phyloP scores from a whole-genome alignment of 2,888 invertebrate genomes.

The Agapostemon virescens region DNA sequence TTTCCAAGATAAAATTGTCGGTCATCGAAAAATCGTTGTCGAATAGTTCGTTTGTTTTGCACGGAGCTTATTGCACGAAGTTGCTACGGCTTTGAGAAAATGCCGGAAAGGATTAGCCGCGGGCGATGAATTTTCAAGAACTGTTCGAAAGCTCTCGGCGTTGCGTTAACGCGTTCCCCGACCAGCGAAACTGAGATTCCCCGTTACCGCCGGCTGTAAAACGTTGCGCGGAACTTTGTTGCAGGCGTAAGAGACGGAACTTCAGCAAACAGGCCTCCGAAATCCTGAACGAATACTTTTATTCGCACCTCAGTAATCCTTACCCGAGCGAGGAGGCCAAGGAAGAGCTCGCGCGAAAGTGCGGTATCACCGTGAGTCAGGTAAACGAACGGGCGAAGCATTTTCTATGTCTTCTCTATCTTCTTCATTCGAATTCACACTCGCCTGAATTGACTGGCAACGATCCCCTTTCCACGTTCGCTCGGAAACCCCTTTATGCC shows the following conservation, averaged over 20 bases:
- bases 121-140: neutral
- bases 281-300: slow-evolving; percentile 99
- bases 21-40: too few species aligned
- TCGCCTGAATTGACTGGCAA: slow-evolving; percentile 16
- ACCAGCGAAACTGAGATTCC: neutral
- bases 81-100: neutral
- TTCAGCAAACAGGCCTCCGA: slow-evolving; percentile 99
- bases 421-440: slow-evolving; percentile 1
- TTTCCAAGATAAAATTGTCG: too few species aligned
- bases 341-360: slow-evolving; percentile 99
- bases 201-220: neutral
- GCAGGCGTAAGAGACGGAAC: slow-evolving; percentile 94
- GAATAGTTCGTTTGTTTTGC: neutral
- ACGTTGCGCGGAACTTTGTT: slow-evolving; percentile 40
- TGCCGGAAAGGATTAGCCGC: neutral
- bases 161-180: neutral
- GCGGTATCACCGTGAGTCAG: slow-evolving; percentile 98
- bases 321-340: slow-evolving; percentile 99
- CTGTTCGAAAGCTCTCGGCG: neutral
- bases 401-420: slow-evolving; percentile 57
- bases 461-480: neutral
- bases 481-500: neutral
- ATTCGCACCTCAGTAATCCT: slow-evolving; percentile 99
- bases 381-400: slow-evolving; percentile 81
- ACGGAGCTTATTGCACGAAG: neutral